phyloP scores from a whole-genome alignment of 2,888 invertebrate species.

The Hydrotaea diabolus region DNA sequence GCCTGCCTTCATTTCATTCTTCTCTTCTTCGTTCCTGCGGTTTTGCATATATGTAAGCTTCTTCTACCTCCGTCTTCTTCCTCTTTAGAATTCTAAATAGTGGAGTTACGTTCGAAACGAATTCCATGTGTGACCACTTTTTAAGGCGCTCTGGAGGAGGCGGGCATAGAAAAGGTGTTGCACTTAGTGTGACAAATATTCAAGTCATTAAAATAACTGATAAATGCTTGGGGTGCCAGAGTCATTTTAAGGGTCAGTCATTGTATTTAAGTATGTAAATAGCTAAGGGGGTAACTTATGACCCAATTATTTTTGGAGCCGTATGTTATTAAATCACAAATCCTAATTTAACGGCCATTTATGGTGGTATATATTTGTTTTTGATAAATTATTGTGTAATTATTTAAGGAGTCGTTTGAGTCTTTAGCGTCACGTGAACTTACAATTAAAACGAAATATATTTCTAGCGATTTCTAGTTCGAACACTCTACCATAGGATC shows the following conservation, averaged over 20 bases:
- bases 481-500: too few species aligned
- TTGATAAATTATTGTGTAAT: not conserved
- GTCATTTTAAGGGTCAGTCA: not conserved
- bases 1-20: not conserved
- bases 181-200: conserved; percentile 33
- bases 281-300: not conserved
- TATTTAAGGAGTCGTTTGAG: not conserved
- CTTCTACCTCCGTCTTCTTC: not conserved
- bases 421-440: not conserved
- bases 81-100: not conserved
- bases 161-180: conserved; percentile 12
- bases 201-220: conserved; percentile 39
- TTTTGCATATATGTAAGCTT: conserved; percentile 19
- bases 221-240: not conserved
- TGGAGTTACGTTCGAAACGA: not conserved
- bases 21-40: not conserved
- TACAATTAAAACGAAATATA: too few species aligned
- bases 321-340: not conserved
- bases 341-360: conserved; percentile 22
- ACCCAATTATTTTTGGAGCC: not conserved
- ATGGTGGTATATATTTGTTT: not conserved
- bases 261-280: not conserved
- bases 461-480: too few species aligned
- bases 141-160: not conserved
- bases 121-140: conserved; percentile 1